phyloP scores from a whole-genome alignment of 2,797 vertebrate genomes.

The Loriculus beryllinus region DNA sequence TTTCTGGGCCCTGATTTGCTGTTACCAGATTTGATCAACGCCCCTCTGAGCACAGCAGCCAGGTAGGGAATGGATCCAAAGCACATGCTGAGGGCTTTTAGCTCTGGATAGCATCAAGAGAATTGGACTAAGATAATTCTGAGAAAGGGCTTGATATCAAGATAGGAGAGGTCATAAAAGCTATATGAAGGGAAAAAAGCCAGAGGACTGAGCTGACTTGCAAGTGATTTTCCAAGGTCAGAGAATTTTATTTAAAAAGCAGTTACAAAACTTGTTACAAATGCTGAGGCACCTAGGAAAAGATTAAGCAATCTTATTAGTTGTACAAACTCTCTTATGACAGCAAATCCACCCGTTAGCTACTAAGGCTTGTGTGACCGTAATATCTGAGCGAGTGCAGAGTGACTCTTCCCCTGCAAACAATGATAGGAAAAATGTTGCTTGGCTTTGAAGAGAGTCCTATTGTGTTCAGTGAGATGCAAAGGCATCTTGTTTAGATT shows the following conservation, averaged over 20 bases:
- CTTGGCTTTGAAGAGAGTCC: constrained; percentile 53
- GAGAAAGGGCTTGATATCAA: constrained; percentile 45
- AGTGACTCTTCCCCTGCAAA: constrained; percentile 56
- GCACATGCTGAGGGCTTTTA: constrained; percentile 49
- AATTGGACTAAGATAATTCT: constrained; percentile 32
- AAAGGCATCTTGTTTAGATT: constrained; percentile 60
- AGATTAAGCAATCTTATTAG: constrained; percentile 48
- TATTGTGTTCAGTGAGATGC: constrained; percentile 54
- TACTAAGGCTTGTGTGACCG: neutral
- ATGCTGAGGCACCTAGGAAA: constrained; percentile 33
- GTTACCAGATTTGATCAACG: constrained; percentile 41
- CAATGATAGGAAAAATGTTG: constrained; percentile 62
- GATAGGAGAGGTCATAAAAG: constrained; percentile 64
- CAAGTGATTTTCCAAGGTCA: constrained; percentile 49
- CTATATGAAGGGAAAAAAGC: constrained; percentile 45
- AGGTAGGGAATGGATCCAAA: constrained; percentile 49
- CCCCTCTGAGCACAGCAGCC: constrained; percentile 44
- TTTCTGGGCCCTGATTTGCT: constrained; percentile 51
- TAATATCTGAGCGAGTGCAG: constrained; percentile 31
- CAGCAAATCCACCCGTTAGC: neutral
- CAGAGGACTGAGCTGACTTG: constrained; percentile 48
- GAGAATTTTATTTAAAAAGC: constrained; percentile 48
- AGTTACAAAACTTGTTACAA: constrained; percentile 51
- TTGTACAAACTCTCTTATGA: neutral
- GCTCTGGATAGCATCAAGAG: constrained; percentile 58